phyloP scores from a whole-genome alignment of 2,113 vertebrate genomes.

The Gobiocypris rarus region DNA sequence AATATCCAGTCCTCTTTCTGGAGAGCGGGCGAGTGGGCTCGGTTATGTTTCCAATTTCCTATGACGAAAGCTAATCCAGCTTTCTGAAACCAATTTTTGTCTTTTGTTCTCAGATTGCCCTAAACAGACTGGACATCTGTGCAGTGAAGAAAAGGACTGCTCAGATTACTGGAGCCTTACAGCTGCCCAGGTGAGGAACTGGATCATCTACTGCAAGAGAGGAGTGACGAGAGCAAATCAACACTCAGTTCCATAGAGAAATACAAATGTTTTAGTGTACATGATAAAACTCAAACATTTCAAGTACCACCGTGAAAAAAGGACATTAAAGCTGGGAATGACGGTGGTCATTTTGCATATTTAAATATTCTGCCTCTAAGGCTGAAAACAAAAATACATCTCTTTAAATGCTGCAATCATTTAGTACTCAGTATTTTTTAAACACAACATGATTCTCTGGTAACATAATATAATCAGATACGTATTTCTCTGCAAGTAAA shows the following conservation, averaged over 20 bases:
- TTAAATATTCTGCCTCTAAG: conserved; percentile 4
- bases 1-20: conserved; percentile 15
- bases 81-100: neutral
- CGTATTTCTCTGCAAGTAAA: neutral
- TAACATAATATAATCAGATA: neutral
- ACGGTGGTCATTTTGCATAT: conserved; percentile 17
- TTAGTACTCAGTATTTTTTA: neutral
- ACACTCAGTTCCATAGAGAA: conserved; percentile 14
- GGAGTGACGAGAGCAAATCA: conserved; percentile 14
- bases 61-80: neutral
- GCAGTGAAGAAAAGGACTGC: conserved; percentile 31
- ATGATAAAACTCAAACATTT: conserved; percentile 1
- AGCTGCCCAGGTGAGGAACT: conserved; percentile 23
- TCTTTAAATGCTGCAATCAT: neutral
- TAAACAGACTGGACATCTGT: neutral
- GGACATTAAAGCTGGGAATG: neutral
- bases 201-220: conserved; percentile 30
- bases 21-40: neutral
- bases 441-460: neutral
- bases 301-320: neutral
- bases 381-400: neutral
- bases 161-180: conserved; percentile 6
- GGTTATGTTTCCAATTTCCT: neutral
- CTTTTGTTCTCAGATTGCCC: neutral
- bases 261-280: conserved; percentile 4